Base-by-base conservation (phyloP, 92 coral and sea anemone genomes). In the Pocillopora grandis region DNA sequence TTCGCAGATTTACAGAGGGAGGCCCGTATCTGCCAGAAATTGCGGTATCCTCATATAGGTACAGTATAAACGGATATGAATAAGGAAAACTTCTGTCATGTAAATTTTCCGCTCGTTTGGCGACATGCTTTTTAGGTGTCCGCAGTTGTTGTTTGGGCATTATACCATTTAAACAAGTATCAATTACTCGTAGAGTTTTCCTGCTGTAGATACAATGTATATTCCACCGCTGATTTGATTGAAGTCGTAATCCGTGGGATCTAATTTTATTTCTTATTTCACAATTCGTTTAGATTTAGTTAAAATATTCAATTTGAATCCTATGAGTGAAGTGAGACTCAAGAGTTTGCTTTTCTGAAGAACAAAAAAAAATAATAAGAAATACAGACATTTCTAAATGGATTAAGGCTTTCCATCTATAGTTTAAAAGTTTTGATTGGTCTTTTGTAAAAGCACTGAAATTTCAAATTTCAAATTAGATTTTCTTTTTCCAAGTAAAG, bases 41-140 rank as follows among this genome's bases (percentile, higher is more conserved):
- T 97, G 78, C 85, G 89, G 64, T 98, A 97, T 85, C 95, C 98
- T 12, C 99, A 97, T 71, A 97, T 97, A 35, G 99, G 99, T 97
- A 92, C 52, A 42, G 52, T 42, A 42, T 42, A 7, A 42, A 3
- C 52, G 52, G 8, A 42, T 42, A 42, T 74, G 94, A 58, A 68
- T 77, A 68, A 74, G 33, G 80, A 57, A 37, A 33, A 81, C 49
- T 71, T 27, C 19, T 37, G 48, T 52, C n/a, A 55, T 33, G n/a
- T 23, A 66, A 66, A 20, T 66, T 80, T 66, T 49, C 48, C 21
- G 12, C 35, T 55, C 83, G 1, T 79, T 63, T 23, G 70, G 3
- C 13, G 62, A 76, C 62, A 61, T 18, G 33, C 56, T 37, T 78
- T 66, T 71, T 3, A 31, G 14, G 36, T 59, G 68, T 71, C 70